Conservation (phyloP, 2,888 invertebrate genomes). For the Ptychoptera contaminata region DNA sequence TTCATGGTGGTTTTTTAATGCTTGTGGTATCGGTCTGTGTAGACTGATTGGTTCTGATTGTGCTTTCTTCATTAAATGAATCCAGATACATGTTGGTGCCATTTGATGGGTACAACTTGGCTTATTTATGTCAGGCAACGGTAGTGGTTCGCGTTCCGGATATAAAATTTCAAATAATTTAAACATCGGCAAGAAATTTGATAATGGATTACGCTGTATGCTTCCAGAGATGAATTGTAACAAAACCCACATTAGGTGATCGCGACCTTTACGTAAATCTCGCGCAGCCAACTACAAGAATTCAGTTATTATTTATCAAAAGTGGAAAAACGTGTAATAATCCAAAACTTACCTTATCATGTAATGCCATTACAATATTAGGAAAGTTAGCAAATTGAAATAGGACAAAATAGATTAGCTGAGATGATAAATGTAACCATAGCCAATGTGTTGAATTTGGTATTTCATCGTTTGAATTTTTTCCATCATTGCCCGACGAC, state of each 20-base stretch:
- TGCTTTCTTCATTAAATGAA: constrained; percentile 87
- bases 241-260: constrained; percentile 98
- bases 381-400: constrained; percentile 90
- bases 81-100: constrained; percentile 94
- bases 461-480: constrained; percentile 31
- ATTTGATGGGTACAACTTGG: constrained; percentile 73
- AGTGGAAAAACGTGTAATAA: background rate
- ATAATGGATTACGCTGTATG: constrained; percentile 83
- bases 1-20: constrained; percentile 69
- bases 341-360: constrained; percentile 47
- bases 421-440: constrained; percentile 88
- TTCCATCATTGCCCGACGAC: constrained; percentile 32
- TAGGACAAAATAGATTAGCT: constrained; percentile 85
- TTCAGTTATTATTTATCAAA: background rate
- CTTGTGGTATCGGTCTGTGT: constrained; percentile 59
- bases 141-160: constrained; percentile 78
- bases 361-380: constrained; percentile 77
- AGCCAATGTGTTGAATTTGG: constrained; percentile 46
- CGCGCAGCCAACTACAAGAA: constrained; percentile 46
- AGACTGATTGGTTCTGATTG: constrained; percentile 71
- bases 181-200: constrained; percentile 78
- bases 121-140: constrained; percentile 76
- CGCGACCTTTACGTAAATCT: constrained; percentile 77
- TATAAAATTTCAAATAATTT: constrained; percentile 84
- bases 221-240: constrained; percentile 95